A percentile compares a stretch with the other conserved stretches of the same genome.
Evolutionary conservation across 1,140 invertebrate species (phyloP).

Genomic region (Philotrypesis tridentata): DNA sequence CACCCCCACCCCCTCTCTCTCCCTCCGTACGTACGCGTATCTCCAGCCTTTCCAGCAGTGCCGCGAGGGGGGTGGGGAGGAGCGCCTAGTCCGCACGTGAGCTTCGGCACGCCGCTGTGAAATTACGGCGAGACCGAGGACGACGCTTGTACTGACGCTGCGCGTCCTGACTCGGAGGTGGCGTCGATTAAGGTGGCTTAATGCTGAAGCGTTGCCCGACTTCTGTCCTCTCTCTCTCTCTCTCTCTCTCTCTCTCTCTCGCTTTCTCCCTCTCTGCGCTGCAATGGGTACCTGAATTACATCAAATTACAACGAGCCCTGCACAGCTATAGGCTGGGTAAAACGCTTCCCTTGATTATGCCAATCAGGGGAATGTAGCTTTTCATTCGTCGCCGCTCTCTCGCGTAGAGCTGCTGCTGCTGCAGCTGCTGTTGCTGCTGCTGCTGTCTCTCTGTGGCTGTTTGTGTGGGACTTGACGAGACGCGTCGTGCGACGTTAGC

Average conservation of each 20-base stretch:
- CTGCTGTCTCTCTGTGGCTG: background rate
- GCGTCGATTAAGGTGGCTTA: background rate
- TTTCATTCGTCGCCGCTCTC: background rate
- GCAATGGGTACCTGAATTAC: background rate
- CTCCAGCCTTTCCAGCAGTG: background rate
- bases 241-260: background rate
- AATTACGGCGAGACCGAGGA: background rate
- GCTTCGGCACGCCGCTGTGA: constrained; percentile 6
- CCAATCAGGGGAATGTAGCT: constrained; percentile 1
- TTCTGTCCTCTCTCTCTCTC: too few species aligned
- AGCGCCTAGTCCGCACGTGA: background rate
- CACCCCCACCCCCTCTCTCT: too few species aligned
- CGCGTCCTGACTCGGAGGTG: background rate
- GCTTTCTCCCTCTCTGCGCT: background rate
- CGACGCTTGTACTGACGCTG: background rate
- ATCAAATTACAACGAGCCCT: background rate
- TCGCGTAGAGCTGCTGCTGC: background rate
- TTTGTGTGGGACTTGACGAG: background rate
- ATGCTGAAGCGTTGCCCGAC: background rate
- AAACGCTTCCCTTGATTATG: constrained; percentile 16
- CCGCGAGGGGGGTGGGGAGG: too few species aligned
- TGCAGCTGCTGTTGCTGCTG: background rate
- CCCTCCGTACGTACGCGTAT: background rate
- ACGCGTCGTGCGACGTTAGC: background rate
- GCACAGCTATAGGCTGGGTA: background rate